Evolutionary conservation across 2,113 vertebrate species (phyloP).

Genomic region (Etheostoma spectabile): DNA sequence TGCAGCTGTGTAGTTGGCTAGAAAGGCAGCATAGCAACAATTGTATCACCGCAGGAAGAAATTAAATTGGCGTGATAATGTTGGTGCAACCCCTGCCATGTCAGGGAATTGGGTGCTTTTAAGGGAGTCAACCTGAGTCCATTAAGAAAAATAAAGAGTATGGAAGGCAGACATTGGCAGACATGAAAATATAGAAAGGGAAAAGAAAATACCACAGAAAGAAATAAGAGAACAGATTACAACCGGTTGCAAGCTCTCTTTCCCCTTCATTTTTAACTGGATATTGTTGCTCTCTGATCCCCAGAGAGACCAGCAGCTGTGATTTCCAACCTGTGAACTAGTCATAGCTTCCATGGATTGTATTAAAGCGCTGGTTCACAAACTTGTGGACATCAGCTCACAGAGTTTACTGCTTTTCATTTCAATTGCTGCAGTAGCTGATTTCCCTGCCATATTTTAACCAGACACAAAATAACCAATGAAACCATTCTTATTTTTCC

Average conservation of each 20-base stretch:
- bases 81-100: not conserved
- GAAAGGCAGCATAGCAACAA: not conserved
- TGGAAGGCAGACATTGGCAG: not conserved
- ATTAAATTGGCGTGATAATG: not conserved
- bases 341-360: conserved; percentile 72
- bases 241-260: not conserved
- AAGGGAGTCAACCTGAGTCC: not conserved
- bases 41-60: conserved; percentile 17
- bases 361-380: conserved; percentile 36
- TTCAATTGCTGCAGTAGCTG: not conserved
- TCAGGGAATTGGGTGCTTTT: not conserved
- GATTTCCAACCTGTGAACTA: conserved; percentile 35
- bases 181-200: not conserved
- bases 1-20: not conserved
- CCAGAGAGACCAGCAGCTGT: conserved; percentile 32
- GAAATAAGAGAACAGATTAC: not conserved
- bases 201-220: not conserved
- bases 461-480: conserved; percentile 12
- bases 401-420: conserved; percentile 25
- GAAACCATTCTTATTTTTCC: not conserved
- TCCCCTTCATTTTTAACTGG: conserved; percentile 6
- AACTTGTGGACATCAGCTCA: conserved; percentile 3
- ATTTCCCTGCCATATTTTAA: not conserved
- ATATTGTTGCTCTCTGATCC: conserved; percentile 61
- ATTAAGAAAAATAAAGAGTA: not conserved